Base-by-base conservation (phyloP, 2,888 invertebrate genomes). In the Xestia c-nigrum region DNA sequence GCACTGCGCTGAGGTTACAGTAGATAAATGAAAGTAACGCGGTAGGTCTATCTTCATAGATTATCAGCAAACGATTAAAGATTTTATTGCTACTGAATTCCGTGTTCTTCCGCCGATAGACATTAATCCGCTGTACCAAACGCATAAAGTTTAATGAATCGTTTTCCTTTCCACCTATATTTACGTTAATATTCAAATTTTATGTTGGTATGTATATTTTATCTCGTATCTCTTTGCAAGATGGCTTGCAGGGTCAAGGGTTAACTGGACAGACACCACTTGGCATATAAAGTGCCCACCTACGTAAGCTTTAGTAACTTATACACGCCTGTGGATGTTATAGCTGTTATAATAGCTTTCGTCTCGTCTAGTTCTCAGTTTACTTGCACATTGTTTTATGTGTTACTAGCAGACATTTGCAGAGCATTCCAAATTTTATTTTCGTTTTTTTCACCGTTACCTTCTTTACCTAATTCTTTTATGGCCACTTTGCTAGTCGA, bases 211-310 rank as follows among this genome's bases (percentile, higher is more conserved):
- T 79, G 31, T 73, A 38, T 74, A 81, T 76, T 74, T 84, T 71
- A 74, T 71, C 57, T 72, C 19, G 59, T 71, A 73, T 76, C n/a
- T 61, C 61, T 61, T 70, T 55, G 46, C 59, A 16, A 50, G 73
- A 55, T 65, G 31, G 68, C 19, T 67, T 61, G 67, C 24, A 63
- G 57, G 76, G 76, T 77, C 76, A 85, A 63, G 72, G 82, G 83
- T 85, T 77, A 85, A 85, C 82, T 77, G 82, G 66, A 63, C 69
- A 57, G 66, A 82, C 69, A 74, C 65, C 63, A 66, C 82, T 81
- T 69, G 70, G 70, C 47, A 61, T 74, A 50, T 74, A 40, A 67
- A 81, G 40, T 61, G 74, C 55, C 74, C 65, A 74, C 73, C 81
- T 83, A 83, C 61, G 68, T 66, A 57, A 46, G 52, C 81, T 64